Conservation (phyloP, 1,140 invertebrate species). For the Pseudomyrmex concolor region DNA sequence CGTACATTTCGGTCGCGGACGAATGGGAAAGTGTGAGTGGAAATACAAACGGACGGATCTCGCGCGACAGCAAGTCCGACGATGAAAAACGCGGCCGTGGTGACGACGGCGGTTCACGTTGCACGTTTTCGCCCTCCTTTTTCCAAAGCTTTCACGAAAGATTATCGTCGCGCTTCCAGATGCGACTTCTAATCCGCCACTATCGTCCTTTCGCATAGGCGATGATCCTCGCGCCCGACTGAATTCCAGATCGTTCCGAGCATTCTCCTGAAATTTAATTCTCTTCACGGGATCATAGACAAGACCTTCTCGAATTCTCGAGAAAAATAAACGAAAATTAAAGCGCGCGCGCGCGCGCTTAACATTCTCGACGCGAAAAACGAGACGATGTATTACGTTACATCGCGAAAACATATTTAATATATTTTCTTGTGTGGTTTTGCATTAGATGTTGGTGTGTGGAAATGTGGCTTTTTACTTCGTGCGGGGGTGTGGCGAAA, state of each 20-base stretch:
- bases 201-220: neutral
- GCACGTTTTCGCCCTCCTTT: slow-evolving; percentile 1
- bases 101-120: slow-evolving; percentile 12
- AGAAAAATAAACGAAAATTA: neutral
- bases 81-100: slow-evolving; percentile 33
- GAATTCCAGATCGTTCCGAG: slow-evolving; percentile 21
- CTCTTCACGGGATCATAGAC: neutral
- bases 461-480: too few species aligned
- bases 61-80: slow-evolving; percentile 15
- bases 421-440: neutral
- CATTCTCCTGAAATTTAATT: slow-evolving; percentile 26
- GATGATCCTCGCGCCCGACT: slow-evolving; percentile 1
- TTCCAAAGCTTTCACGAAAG: slow-evolving; percentile 22
- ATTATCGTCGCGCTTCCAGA: slow-evolving; percentile 47
- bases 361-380: too few species aligned
- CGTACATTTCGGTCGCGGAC: slow-evolving; percentile 11
- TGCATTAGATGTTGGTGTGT: too few species aligned
- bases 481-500: too few species aligned
- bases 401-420: neutral
- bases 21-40: slow-evolving; percentile 27
- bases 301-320: neutral
- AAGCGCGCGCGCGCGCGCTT: too few species aligned
- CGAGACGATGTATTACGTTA: neutral
- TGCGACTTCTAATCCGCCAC: slow-evolving; percentile 42
- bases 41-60: neutral